Base-by-base conservation (phyloP, 2,888 invertebrate species). In the Pheosia tremula region DNA sequence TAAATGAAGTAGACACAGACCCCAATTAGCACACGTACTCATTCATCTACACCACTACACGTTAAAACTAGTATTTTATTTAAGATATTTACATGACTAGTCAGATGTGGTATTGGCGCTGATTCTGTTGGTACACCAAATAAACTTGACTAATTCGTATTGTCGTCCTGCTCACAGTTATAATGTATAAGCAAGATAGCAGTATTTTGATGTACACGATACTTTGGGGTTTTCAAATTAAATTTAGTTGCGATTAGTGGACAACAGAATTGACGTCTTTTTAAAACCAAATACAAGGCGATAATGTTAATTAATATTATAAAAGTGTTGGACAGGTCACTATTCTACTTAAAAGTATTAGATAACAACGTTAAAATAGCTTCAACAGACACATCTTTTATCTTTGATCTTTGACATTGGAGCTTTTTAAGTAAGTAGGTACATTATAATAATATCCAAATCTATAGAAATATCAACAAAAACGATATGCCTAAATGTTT, bases 11-110 rank as follows among this genome's bases (percentile, higher is more conserved):
- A 65, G 60, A 71, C 56, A 67, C 60, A 65, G 60, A 63, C 58
- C 58, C 63, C 62, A 69, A 69, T 68, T 71, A 71, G 63, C 64
- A 64, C 66, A 62, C 66, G 59, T 66, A 66, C 62, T 66, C 69
- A 68, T 56, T 68, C 56, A 68, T 66, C 59, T 69, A 68, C 62
- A 66, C 64, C 69, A 69, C 68, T 70, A 74, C 66, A 66, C 62
- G 58, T 63, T 70, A 74, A 59, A 68, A 59, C 63, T 74, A 74
- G 60, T 43, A 68, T 66, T 66, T 66, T 70, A 66, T 62, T 69
- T 58, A 68, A 70, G 67, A 67, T 75, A 73, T 69, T 75, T 75
- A 76, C 74, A 80, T 81, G 83, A 83, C 83, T 83, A 83, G 83
- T 81, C 72, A 73, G 74, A 70, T 75, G 69, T 75, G 75, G 75